Conservation (phyloP, 2,113 vertebrate genomes). For the Crotalus helleri region DNA sequence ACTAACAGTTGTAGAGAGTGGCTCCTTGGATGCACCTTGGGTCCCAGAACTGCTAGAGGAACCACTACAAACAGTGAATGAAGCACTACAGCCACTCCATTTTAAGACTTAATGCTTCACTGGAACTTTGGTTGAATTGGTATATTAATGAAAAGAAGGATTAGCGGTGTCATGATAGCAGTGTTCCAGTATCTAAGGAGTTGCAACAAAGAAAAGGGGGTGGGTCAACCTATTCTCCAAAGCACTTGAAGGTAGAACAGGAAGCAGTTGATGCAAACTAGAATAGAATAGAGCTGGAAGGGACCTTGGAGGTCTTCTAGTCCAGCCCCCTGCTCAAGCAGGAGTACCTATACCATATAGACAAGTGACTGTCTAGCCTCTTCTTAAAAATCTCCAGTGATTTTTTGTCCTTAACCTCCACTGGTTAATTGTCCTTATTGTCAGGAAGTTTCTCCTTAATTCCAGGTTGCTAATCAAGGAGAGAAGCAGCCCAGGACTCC, state of each 20-base stretch:
- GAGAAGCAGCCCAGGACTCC: background rate
- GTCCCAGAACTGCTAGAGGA: background rate
- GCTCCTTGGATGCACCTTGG: too few species aligned
- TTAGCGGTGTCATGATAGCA: background rate
- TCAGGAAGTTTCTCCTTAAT: too few species aligned
- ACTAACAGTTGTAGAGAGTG: too few species aligned
- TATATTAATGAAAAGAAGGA: background rate
- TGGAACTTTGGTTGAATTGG: background rate
- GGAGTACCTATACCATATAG: too few species aligned
- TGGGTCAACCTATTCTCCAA: background rate
- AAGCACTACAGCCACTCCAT: background rate
- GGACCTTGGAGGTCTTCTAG: too few species aligned
- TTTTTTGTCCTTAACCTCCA: too few species aligned
- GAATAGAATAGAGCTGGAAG: too few species aligned
- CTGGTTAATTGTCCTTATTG: too few species aligned
- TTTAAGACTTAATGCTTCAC: background rate
- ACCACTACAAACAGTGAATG: background rate
- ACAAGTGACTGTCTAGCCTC: too few species aligned
- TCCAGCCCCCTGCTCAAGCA: too few species aligned
- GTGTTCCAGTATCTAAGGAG: background rate
- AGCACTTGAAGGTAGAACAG: background rate
- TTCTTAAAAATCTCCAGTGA: too few species aligned
- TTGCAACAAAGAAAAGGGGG: background rate
- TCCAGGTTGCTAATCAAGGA: background rate
- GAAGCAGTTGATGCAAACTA: background rate